These are phyloP conservation scores for Chaetodon trifasciatus DNA, from an alignment of 2,797 vertebrate species.

Conservation along the genomic window DNA sequence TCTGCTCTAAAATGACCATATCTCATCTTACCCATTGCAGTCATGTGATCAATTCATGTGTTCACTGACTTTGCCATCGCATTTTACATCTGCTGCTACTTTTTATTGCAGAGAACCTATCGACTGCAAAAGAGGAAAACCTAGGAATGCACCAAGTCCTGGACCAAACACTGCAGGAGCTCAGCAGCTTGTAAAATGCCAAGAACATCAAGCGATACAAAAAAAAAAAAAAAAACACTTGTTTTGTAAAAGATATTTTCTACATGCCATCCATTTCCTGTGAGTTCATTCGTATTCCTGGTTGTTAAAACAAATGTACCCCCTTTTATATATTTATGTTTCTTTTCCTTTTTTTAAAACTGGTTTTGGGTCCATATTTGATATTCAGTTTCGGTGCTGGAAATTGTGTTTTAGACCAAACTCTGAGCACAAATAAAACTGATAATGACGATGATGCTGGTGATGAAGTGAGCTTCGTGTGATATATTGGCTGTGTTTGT, in stretches of 20 bases:
- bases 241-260: slow-evolving; percentile 64
- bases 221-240: slow-evolving; percentile 28
- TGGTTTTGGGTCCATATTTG: slow-evolving; percentile 71
- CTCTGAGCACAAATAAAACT: slow-evolving; percentile 74
- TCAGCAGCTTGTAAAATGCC: slow-evolving; percentile 90
- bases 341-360: slow-evolving; percentile 63
- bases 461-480: slow-evolving; percentile 14
- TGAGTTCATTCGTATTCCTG: slow-evolving; percentile 56
- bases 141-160: slow-evolving; percentile 91
- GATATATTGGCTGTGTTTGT: neutral
- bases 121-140: slow-evolving; percentile 91
- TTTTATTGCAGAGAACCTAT: slow-evolving; percentile 87
- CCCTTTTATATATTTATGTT: slow-evolving; percentile 81
- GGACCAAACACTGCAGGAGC: slow-evolving; percentile 95
- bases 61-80: neutral
- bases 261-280: slow-evolving; percentile 69
- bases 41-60: neutral
- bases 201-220: slow-evolving; percentile 50
- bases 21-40: neutral
- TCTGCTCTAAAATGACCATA: neutral
- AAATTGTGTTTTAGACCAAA: slow-evolving; percentile 62
- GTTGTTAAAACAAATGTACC: slow-evolving; percentile 64
- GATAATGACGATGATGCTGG: slow-evolving; percentile 55
- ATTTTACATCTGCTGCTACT: slow-evolving; percentile 37
- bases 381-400: slow-evolving; percentile 65